Conservation (phyloP, 1,140 invertebrate species). For the Lycorma delicatula region DNA sequence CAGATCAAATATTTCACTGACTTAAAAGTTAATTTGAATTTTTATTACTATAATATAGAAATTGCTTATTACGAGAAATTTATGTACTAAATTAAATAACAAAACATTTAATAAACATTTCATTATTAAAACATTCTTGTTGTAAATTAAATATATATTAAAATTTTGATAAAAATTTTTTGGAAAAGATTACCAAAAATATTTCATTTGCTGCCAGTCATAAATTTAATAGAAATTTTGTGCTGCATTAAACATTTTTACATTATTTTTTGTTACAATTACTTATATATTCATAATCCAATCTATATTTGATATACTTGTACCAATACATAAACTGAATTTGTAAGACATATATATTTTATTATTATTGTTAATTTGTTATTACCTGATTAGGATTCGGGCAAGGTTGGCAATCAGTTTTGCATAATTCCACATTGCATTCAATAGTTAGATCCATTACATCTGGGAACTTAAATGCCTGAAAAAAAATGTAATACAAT, state of each 20-base stretch:
- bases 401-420: conserved; percentile 67
- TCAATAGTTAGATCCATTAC: conserved; percentile 76
- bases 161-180: too few relatives aligned
- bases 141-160: too few relatives aligned
- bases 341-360: background rate
- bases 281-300: background rate
- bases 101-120: background rate
- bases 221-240: background rate
- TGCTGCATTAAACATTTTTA: background rate
- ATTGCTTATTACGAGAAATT: background rate
- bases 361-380: background rate
- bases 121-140: too few relatives aligned
- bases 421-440: conserved; percentile 77
- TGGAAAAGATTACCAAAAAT: too few relatives aligned
- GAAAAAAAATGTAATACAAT: conserved; percentile 15
- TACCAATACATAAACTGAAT: background rate
- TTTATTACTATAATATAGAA: background rate
- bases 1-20: background rate
- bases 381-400: conserved; percentile 51
- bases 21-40: background rate
- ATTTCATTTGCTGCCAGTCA: background rate
- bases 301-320: background rate
- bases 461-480: conserved; percentile 83
- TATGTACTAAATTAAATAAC: background rate
- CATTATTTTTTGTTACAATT: background rate